These are phyloP conservation scores for Dendrophyllia cribrosa DNA, from an alignment of 64 coral and sea anemone genomes.

Conservation along the genomic window DNA sequence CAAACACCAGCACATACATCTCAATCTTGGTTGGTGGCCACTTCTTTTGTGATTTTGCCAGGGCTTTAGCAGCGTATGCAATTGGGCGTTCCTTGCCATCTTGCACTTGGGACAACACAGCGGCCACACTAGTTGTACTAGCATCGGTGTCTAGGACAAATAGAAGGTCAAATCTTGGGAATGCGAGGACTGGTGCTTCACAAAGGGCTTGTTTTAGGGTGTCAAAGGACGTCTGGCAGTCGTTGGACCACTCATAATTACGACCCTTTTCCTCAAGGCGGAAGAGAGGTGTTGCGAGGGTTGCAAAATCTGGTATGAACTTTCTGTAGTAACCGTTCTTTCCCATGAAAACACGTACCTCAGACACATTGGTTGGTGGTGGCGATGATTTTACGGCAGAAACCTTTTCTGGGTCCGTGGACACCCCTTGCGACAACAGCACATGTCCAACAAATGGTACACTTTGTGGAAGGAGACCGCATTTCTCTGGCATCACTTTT, in stretches of 20 bases:
- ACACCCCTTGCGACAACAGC: slow-evolving; percentile 40
- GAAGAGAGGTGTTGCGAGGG: slow-evolving; percentile 17
- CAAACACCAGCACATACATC: neutral
- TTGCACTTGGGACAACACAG: neutral
- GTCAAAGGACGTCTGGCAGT: neutral
- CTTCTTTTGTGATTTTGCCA: neutral
- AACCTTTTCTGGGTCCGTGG: slow-evolving; percentile 49
- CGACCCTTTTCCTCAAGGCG: slow-evolving; percentile 7
- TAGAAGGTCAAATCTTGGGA: too few relatives aligned
- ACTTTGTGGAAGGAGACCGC: slow-evolving; percentile 2
- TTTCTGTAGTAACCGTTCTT: slow-evolving; percentile 35
- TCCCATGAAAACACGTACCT: slow-evolving; percentile 44
- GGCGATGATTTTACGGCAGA: slow-evolving; percentile 47
- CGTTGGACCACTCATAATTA: slow-evolving; percentile 7
- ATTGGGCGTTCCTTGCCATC: slow-evolving; percentile 25
- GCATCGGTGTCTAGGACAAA: too few relatives aligned
- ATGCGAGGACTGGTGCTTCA: too few relatives aligned
- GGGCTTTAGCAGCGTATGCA: slow-evolving; percentile 1
- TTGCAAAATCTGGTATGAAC: slow-evolving; percentile 56
- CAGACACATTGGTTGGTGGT: slow-evolving; percentile 58
- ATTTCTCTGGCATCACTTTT: slow-evolving; percentile 67
- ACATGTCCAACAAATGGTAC: slow-evolving; percentile 61
- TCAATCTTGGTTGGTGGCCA: too few relatives aligned
- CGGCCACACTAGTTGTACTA: too few relatives aligned
- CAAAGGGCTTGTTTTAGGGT: slow-evolving; percentile 10